Base-by-base conservation (phyloP, 2,113 vertebrate species). In the Eonycteris spelaea region DNA sequence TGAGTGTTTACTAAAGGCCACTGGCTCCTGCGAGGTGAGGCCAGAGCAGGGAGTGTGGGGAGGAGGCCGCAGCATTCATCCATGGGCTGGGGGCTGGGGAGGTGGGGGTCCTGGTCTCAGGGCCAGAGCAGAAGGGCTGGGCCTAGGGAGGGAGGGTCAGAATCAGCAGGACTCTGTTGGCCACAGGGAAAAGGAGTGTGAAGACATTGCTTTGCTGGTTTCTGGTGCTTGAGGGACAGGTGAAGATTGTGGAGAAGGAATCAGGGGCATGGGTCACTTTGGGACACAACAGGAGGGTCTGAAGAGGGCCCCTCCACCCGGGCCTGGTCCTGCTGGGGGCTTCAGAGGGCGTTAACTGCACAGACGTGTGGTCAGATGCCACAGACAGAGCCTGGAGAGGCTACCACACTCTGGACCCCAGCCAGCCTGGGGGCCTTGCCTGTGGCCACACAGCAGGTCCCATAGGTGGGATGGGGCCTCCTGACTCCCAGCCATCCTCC, bases 181-280 rank as follows among this genome's bases (percentile, higher is more conserved):
- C 35, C 22, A 0, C 15, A 13, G 21, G 5, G 14, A 21, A 10
- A 0, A 16, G 14, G 48, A 79, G 30, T 4, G 2, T 53, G 14
- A 26, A 40, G 86, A 30, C 3, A 2, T 6, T 16, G 26, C 28
- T 11, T 21, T 8, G 4, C 38, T 28, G 30, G 59, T 63, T 30
- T 79, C 71, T 85, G 26, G 59, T 61, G 65, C 55, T 33, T 28
- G 5, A 13, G 30, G 40, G 22, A 24, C 22, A 0, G 30, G 53
- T 4, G 0, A 4, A 3, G 33, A 1, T 15, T 8, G 4, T 19
- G 21, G 65, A 26, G 63, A 28, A 67, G 22, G 70, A 70, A 33
- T 18, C 7, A 3, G 33, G 45, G 68, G 22, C 43, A 1, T 15
- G 28, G 48, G 18, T 53, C 5, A 1, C 7, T 18, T 5, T 7